phyloP scores from a whole-genome alignment of 1,140 invertebrate genomes.

The Temnothorax longispinosus region DNA sequence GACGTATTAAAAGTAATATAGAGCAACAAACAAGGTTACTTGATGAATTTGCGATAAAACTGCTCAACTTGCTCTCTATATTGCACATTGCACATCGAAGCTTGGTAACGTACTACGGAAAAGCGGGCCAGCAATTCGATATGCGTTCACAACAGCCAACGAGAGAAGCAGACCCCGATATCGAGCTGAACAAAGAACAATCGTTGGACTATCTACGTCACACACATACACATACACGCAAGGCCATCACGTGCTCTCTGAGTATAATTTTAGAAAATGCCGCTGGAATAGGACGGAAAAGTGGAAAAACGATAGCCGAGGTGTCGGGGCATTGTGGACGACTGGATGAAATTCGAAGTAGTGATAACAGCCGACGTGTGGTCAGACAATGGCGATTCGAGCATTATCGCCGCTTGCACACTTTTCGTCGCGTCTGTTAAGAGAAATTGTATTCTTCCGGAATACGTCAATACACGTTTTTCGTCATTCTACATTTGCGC shows the following conservation, averaged over 20 bases:
- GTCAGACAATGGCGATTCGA: constrained; percentile 32
- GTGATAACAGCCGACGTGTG: constrained; percentile 45
- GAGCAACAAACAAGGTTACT: not conserved
- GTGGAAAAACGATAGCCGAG: constrained; percentile 58
- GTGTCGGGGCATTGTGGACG: constrained; percentile 12
- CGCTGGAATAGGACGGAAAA: constrained; percentile 58
- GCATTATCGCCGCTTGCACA: constrained; percentile 13
- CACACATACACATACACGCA: constrained; percentile 6
- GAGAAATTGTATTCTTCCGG: not conserved
- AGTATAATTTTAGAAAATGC: constrained; percentile 61
- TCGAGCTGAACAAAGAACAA: constrained; percentile 61
- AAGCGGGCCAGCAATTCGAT: constrained; percentile 56
- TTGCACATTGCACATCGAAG: not conserved
- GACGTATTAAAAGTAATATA: not conserved
- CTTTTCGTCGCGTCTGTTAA: not conserved
- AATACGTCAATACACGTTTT: not conserved
- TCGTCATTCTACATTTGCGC: not conserved
- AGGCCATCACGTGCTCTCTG: constrained; percentile 55
- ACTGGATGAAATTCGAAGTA: constrained; percentile 36
- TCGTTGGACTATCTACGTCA: constrained; percentile 59
- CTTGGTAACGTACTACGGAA: constrained; percentile 2
- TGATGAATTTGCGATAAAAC: constrained; percentile 27
- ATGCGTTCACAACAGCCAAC: constrained; percentile 15
- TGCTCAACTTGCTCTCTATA: not conserved
- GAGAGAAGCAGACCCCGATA: constrained; percentile 42